Percentiles rank a stretch among this genome's conserved stretches.
These are phyloP conservation scores for Tortricodes alternella DNA, from an alignment of 2,888 invertebrate genomes.

Conservation along the genomic window DNA sequence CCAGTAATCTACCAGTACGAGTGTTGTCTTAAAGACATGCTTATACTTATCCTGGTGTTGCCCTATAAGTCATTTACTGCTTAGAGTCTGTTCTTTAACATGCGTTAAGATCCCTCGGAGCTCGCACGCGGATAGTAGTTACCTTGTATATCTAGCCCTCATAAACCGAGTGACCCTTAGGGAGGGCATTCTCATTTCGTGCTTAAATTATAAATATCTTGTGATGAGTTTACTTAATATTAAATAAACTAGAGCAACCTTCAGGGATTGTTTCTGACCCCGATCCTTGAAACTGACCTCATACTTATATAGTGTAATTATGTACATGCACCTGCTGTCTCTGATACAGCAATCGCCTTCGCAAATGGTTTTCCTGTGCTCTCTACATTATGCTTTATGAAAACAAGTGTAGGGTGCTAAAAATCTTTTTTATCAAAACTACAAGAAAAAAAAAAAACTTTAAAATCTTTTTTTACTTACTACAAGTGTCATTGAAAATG, in stretches of 20 bases:
- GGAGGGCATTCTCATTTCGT: constrained; percentile 31
- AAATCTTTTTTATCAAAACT: background rate
- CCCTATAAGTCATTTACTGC: too few relatives aligned
- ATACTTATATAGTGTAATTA: constrained; percentile 2
- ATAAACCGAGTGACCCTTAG: constrained; percentile 13
- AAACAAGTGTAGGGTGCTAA: background rate
- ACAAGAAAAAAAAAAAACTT: background rate
- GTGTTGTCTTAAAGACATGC: too few relatives aligned
- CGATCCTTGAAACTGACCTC: constrained; percentile 12
- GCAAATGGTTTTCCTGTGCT: too few relatives aligned
- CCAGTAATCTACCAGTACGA: too few relatives aligned
- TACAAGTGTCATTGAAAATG: too few relatives aligned
- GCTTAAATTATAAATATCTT: constrained; percentile 35
- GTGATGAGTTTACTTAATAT: constrained; percentile 34
- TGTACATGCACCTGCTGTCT: too few relatives aligned
- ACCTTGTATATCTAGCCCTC: background rate
- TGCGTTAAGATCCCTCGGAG: too few relatives aligned
- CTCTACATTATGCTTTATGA: background rate
- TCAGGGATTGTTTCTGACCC: constrained; percentile 30
- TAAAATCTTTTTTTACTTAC: too few relatives aligned
- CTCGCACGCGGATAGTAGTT: background rate
- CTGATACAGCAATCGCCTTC: too few relatives aligned
- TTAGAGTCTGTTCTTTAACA: too few relatives aligned
- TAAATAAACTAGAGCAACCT: constrained; percentile 30
- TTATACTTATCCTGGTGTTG: too few relatives aligned